Conservation (phyloP, 2,113 vertebrate genomes). For the Formicarius rufipectus region DNA sequence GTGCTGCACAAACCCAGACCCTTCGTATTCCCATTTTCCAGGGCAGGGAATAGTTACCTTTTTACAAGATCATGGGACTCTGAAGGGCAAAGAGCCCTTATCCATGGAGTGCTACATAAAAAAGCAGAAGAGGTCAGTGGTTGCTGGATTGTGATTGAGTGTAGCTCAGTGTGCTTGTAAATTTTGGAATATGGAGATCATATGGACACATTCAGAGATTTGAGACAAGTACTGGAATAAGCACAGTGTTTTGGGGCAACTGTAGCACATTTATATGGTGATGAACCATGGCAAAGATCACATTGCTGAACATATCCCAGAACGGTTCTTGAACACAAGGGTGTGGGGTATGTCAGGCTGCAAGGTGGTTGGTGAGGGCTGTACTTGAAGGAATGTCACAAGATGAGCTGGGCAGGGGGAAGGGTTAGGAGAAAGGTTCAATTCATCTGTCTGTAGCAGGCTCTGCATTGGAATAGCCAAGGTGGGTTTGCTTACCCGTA, state of each 20-base stretch:
- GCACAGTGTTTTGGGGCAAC: background rate
- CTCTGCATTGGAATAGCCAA: rapidly evolving
- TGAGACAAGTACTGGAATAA: background rate
- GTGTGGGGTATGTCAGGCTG: background rate
- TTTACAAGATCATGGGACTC: background rate
- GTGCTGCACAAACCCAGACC: background rate
- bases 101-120: background rate
- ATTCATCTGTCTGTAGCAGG: background rate
- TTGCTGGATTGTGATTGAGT: background rate
- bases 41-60: background rate
- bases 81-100: background rate
- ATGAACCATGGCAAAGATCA: background rate
- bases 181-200: background rate
- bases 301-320: background rate
- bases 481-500: rapidly evolving
- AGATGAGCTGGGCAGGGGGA: background rate
- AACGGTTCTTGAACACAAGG: background rate
- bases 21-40: background rate
- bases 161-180: background rate
- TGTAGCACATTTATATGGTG: background rate
- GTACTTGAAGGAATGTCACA: background rate
- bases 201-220: background rate
- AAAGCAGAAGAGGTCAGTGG: background rate
- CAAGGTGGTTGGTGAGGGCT: background rate
- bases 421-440: background rate